Conservation (phyloP, 2,797 vertebrate species). For the Dermochelys coriacea region DNA sequence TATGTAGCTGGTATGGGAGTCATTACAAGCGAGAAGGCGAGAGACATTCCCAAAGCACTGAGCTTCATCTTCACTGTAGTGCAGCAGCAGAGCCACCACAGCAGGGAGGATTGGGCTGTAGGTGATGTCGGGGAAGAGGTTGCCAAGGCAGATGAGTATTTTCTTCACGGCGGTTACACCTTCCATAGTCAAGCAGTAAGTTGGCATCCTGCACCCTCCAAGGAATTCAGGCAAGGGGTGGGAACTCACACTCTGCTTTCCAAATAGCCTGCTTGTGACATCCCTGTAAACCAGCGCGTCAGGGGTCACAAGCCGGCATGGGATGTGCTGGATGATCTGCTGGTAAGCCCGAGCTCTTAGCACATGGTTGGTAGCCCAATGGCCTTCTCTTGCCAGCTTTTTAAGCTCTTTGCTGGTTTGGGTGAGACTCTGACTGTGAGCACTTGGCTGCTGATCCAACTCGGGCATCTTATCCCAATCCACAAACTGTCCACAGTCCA, state of each 20-base stretch:
- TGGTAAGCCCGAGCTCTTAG: slow-evolving; percentile 87
- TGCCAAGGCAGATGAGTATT: slow-evolving; percentile 86
- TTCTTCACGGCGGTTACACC: slow-evolving; percentile 87
- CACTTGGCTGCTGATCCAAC: slow-evolving; percentile 66
- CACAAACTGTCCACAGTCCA: slow-evolving; percentile 87
- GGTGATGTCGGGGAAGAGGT: slow-evolving; percentile 86
- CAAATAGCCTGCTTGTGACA: slow-evolving; percentile 82
- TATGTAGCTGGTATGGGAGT: slow-evolving; percentile 87
- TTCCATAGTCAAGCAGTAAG: slow-evolving; percentile 87
- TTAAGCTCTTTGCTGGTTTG: slow-evolving; percentile 83
- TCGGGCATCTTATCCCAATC: slow-evolving; percentile 87
- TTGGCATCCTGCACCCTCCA: slow-evolving; percentile 85
- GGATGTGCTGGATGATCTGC: slow-evolving; percentile 85
- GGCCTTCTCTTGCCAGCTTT: slow-evolving; percentile 85
- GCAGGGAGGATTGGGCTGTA: slow-evolving; percentile 88
- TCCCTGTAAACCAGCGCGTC: slow-evolving; percentile 82
- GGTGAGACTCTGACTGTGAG: slow-evolving; percentile 76
- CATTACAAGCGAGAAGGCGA: slow-evolving; percentile 84
- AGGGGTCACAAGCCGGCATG: slow-evolving; percentile 77
- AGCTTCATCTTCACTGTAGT: slow-evolving; percentile 89
- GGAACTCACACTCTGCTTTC: slow-evolving; percentile 77
- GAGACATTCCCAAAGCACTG: slow-evolving; percentile 88
- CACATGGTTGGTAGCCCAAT: slow-evolving; percentile 83
- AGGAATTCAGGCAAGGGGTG: slow-evolving; percentile 89
- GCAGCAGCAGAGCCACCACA: slow-evolving; percentile 87